Evolutionary conservation across 2,797 vertebrate genomes (phyloP), one percentile per base, ranked within the genome.

Genomic region (Sebastiscus tertius): DNA sequence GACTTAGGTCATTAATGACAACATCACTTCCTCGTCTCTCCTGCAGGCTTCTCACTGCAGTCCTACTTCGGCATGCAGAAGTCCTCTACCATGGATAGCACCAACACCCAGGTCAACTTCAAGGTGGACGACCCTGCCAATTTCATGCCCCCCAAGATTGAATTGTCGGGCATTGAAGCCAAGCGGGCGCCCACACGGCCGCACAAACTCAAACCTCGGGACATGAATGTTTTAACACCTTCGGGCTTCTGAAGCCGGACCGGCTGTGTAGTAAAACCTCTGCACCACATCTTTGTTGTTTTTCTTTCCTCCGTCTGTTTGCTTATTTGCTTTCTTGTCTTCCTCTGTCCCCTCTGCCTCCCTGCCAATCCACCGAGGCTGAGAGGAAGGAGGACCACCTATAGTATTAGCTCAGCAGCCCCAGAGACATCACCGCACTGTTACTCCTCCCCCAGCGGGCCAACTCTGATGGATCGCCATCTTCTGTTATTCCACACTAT

Each of bases 211-310:
- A 98, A 97, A 93, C 97, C 97, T 68, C 96, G 97, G 70, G 98
- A 99, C 92, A 94, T 99, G 96, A 99, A 99, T 3, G 97, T 97
- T 85, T 96, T 99, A 73, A 98, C 97, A 16, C 98, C 98, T 56
- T 98, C 97, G 0, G 98, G 98, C 24, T 99, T 99, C 94, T 99
- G 96, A 97, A 59, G 67, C 31, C 61, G 16, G 33, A 72, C 72
- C 27, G 71, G 49, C 72, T 33, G 31, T 42, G 46, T 60, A 59
- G 61, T 83, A 77, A 59, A 79, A 84, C n/a, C 75, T 67, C 73
- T 68, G 26, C 34, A 20, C 64, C 60, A 33, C 66, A 29, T 54
- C 26, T 52, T 55, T n/a, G 3, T 61, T 42, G 5, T 39, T 12
- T 6, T 6, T 56, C 36, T 29, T 33, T 4, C 3, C 16, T 27